Conservation (phyloP, 30 jellyfish, hydroid and myxozoan species). For the Mastigias papua region DNA sequence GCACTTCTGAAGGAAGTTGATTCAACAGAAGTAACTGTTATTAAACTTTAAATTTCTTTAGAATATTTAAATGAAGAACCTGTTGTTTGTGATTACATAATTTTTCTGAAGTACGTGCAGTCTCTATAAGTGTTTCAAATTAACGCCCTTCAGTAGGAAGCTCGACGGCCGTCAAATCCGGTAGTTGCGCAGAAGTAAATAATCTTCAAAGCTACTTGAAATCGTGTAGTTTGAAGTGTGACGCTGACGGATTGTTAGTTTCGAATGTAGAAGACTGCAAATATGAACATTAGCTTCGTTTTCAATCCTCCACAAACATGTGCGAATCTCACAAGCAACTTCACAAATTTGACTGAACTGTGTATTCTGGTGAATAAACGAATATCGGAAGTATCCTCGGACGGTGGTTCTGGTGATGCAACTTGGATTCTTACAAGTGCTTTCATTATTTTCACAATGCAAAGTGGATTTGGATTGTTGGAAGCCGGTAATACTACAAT, state of each 20-base stretch:
- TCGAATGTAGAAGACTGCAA: background rate
- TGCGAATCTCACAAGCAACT: background rate
- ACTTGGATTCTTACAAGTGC: slow-evolving; percentile 91
- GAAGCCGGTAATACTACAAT: slow-evolving; percentile 79
- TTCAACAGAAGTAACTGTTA: background rate
- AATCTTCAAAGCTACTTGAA: background rate
- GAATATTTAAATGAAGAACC: background rate
- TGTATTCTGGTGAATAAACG: background rate
- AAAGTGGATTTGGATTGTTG: slow-evolving; percentile 90
- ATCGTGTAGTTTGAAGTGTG: background rate
- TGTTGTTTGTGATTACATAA: background rate
- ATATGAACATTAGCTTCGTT: background rate
- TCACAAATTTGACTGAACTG: slow-evolving; percentile 12
- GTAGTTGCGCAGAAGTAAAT: no score
- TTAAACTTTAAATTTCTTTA: no score
- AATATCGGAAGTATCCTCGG: background rate
- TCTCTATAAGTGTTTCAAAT: background rate
- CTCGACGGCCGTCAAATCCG: no score
- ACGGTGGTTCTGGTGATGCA: slow-evolving; percentile 90
- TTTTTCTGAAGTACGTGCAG: background rate
- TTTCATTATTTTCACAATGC: slow-evolving; percentile 89
- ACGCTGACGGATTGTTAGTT: background rate
- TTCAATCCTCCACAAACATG: background rate
- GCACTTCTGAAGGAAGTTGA: background rate
- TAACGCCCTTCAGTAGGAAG: no score